These are phyloP conservation scores for Macropodus opercularis DNA, from an alignment of 2,797 vertebrate species.

Conservation along the genomic window DNA sequence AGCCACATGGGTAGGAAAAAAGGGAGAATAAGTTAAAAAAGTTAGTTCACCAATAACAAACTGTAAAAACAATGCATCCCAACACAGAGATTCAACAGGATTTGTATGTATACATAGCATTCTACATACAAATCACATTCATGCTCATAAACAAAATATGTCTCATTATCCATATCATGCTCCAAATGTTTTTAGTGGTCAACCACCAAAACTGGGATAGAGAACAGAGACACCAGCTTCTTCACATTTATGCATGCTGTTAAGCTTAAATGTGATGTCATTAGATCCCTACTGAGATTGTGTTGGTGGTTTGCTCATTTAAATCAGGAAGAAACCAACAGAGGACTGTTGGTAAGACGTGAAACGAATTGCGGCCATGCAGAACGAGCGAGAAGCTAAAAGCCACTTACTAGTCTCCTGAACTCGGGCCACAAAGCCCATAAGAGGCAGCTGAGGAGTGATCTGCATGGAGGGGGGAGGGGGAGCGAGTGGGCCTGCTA, in stretches of 20 bases:
- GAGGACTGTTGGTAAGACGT: background rate
- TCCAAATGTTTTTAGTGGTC: background rate
- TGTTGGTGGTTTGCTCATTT: slow-evolving; percentile 18
- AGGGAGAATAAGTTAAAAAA: background rate
- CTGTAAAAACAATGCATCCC: too few species aligned
- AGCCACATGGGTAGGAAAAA: background rate
- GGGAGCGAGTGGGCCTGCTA: slow-evolving; percentile 89
- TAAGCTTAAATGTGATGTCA: background rate
- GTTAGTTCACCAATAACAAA: too few species aligned
- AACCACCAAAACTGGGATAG: too few species aligned
- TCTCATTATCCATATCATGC: background rate
- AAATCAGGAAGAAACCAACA: background rate
- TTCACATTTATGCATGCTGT: too few species aligned
- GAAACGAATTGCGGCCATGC: slow-evolving; percentile 30
- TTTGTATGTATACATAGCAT: too few species aligned
- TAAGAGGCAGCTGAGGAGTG: slow-evolving; percentile 98
- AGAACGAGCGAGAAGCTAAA: slow-evolving; percentile 45
- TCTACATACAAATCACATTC: too few species aligned
- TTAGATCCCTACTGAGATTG: slow-evolving; percentile 6
- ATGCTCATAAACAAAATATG: slow-evolving; percentile 13
- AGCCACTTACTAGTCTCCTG: slow-evolving; percentile 99
- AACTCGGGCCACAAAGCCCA: slow-evolving; percentile 99
- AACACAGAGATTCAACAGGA: background rate
- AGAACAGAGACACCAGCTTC: too few species aligned
- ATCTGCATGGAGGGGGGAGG: slow-evolving; percentile 98